Conservation (phyloP, 2,888 invertebrate genomes). For the Lasiommata megera region DNA sequence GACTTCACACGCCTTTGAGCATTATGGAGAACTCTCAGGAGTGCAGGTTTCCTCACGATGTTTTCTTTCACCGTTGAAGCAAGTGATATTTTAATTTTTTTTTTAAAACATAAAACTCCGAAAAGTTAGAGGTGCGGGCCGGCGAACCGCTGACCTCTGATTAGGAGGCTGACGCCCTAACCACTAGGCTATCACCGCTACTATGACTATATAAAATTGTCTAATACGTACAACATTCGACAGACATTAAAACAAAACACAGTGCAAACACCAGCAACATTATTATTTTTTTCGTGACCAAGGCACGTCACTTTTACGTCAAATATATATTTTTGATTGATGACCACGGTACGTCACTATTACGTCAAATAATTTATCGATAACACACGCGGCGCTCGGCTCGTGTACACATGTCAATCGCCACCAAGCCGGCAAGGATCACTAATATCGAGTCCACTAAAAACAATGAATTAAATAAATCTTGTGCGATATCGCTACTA, state of each 20-base stretch:
- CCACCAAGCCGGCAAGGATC: not conserved
- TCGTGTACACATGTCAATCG: not conserved
- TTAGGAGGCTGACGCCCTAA: too few relatives aligned
- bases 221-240: constrained; percentile 31
- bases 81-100: too few relatives aligned
- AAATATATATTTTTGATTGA: not conserved
- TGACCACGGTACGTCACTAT: not conserved
- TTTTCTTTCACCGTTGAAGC: too few relatives aligned
- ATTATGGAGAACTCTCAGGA: too few relatives aligned
- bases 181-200: too few relatives aligned
- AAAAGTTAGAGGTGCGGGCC: too few relatives aligned
- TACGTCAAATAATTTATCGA: not conserved
- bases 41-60: too few relatives aligned
- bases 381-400: not conserved
- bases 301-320: not conserved
- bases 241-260: constrained; percentile 32
- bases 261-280: constrained; percentile 35
- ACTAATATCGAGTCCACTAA: constrained; percentile 4
- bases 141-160: too few relatives aligned
- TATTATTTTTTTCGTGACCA: not conserved
- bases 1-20: too few relatives aligned
- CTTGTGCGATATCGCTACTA: not conserved
- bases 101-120: too few relatives aligned
- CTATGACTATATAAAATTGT: too few relatives aligned
- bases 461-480: constrained; percentile 1